These are phyloP conservation scores for Limnephilus auricula DNA, from an alignment of 2,888 invertebrate genomes.

Conservation along the genomic window DNA sequence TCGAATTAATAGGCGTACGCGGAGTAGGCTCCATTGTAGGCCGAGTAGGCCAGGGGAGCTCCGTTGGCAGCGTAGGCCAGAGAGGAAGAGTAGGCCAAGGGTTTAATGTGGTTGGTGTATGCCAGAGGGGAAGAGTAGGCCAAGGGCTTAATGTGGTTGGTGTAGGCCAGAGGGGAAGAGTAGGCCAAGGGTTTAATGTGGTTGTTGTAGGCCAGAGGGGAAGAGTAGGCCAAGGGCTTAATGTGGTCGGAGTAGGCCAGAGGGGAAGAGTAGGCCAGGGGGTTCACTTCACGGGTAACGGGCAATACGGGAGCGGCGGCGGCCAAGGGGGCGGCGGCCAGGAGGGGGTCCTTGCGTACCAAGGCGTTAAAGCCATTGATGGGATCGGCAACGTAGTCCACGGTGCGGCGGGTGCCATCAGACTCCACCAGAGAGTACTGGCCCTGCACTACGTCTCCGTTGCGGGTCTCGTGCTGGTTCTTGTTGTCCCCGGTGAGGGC, in stretches of 20 bases:
- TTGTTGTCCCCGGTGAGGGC: conserved; percentile 78
- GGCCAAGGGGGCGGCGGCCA: conserved; percentile 58
- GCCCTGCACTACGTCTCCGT: conserved; percentile 75
- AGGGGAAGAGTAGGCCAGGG: conserved; percentile 57
- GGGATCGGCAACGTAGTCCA: conserved; percentile 77
- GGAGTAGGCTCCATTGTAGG: conserved; percentile 64
- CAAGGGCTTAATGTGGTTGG: too few species aligned
- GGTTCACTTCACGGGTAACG: conserved; percentile 36
- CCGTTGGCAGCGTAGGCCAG: conserved; percentile 63
- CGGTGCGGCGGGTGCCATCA: conserved; percentile 77
- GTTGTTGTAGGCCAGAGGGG: conserved; percentile 65
- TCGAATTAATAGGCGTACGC: neutral
- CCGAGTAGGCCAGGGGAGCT: conserved; percentile 44
- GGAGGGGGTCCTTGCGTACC: conserved; percentile 69
- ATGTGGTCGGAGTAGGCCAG: conserved; percentile 60
- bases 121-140: conserved; percentile 64
- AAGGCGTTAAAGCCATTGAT: conserved; percentile 77
- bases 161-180: too few species aligned
- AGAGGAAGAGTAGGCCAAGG: conserved; percentile 64
- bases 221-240: conserved; percentile 57
- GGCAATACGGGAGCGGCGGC: conserved; percentile 52
- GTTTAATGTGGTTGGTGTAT: conserved; percentile 54
- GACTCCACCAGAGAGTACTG: conserved; percentile 77
- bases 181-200: conserved; percentile 31
- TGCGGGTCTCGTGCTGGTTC: conserved; percentile 76